phyloP scores from a whole-genome alignment of 2,888 invertebrate genomes.

The Myopa tessellatipennis region DNA sequence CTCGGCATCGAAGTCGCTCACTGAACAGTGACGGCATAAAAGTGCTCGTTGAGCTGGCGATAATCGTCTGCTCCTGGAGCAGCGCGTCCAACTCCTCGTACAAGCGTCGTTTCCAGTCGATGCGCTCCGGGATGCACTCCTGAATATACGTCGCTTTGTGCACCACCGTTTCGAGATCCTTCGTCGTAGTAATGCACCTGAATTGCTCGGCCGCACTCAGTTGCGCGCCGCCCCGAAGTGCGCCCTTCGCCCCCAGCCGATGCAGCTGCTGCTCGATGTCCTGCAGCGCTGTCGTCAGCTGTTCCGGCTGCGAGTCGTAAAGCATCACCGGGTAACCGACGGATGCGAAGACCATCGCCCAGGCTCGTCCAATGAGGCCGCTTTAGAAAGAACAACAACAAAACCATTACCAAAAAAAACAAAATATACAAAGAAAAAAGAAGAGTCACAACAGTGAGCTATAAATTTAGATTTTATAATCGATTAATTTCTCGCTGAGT shows the following conservation, averaged over 20 bases:
- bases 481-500: background rate
- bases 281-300: slow-evolving; percentile 78
- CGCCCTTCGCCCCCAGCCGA: slow-evolving; percentile 75
- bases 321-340: slow-evolving; percentile 91
- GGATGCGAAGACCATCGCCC: slow-evolving; percentile 96
- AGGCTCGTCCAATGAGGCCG: slow-evolving; percentile 94
- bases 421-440: background rate
- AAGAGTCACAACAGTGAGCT: background rate
- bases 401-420: background rate
- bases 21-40: slow-evolving; percentile 90
- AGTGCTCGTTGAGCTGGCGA: slow-evolving; percentile 95
- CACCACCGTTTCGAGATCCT: slow-evolving; percentile 77
- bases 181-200: slow-evolving; percentile 79
- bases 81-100: slow-evolving; percentile 83
- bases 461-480: too few relatives aligned
- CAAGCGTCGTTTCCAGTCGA: slow-evolving; percentile 85
- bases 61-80: slow-evolving; percentile 78
- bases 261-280: slow-evolving; percentile 80
- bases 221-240: slow-evolving; percentile 76
- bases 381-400: slow-evolving; percentile 68
- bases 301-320: slow-evolving; percentile 84
- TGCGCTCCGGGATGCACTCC: slow-evolving; percentile 92
- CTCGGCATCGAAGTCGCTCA: slow-evolving; percentile 78
- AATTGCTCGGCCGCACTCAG: slow-evolving; percentile 81
- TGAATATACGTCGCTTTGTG: slow-evolving; percentile 84